phyloP scores from a whole-genome alignment of 2,888 invertebrate species.

The Bombylius major region DNA sequence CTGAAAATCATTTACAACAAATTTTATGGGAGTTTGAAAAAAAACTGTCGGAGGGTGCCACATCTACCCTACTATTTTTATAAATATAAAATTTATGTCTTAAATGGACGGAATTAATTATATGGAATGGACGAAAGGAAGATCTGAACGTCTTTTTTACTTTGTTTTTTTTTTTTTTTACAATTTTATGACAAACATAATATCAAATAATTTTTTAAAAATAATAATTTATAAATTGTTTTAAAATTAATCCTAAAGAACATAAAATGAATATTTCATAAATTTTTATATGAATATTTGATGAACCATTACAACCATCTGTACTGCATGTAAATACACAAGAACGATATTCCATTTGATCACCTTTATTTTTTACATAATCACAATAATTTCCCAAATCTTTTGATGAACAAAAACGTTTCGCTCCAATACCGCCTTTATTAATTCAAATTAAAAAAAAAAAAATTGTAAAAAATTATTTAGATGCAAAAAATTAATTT shows the following conservation, averaged over 20 bases:
- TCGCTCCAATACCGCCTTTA: constrained; percentile 78
- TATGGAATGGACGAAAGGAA: no score
- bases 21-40: no score
- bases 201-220: no score
- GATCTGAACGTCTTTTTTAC: no score
- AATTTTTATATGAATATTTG: neutral
- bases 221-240: neutral
- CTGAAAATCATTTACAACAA: no score
- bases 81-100: no score
- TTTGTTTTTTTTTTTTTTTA: no score
- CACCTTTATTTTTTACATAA: constrained; percentile 76
- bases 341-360: constrained; percentile 68
- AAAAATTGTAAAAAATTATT: neutral
- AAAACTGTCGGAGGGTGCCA: no score
- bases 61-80: no score
- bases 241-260: neutral
- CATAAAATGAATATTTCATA: neutral
- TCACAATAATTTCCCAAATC: constrained; percentile 84
- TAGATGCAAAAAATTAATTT: no score
- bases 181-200: no score
- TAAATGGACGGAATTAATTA: no score
- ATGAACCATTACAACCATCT: constrained; percentile 65
- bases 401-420: constrained; percentile 73
- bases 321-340: constrained; percentile 75
- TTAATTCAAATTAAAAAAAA: constrained; percentile 15